Evolutionary conservation across 2,888 invertebrate species (phyloP).

Genomic region (Keiferia lycopersicella): DNA sequence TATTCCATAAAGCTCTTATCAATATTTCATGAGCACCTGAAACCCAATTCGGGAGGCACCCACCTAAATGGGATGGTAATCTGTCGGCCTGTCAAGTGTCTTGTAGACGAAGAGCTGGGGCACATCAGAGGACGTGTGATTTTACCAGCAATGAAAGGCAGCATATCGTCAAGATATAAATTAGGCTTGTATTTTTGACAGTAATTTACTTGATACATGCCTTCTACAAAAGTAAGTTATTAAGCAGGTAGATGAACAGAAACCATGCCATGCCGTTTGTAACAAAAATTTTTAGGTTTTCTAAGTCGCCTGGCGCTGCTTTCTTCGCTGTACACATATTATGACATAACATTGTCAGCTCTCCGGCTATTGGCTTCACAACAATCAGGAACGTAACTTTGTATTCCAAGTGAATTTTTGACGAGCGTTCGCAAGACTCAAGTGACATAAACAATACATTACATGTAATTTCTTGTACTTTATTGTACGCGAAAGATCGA

Average conservation of each 20-base stretch:
- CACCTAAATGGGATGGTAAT: slow-evolving; percentile 44
- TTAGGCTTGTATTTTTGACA: not conserved
- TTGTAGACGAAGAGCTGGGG: not conserved
- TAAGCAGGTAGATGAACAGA: too few relatives aligned
- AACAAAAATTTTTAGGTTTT: too few relatives aligned
- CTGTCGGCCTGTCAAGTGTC: slow-evolving; percentile 31
- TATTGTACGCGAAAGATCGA: not conserved
- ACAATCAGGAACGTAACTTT: not conserved
- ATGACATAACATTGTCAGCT: too few relatives aligned
- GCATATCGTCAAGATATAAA: too few relatives aligned
- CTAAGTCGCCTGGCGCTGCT: too few relatives aligned
- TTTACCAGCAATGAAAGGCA: too few relatives aligned
- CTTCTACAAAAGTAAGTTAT: too few relatives aligned
- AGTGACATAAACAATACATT: not conserved
- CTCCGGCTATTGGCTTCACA: not conserved
- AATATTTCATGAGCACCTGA: slow-evolving; percentile 59
- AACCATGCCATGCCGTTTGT: too few relatives aligned
- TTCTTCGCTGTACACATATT: too few relatives aligned
- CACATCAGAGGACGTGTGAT: too few relatives aligned
- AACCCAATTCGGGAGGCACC: slow-evolving; percentile 50
- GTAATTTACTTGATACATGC: not conserved
- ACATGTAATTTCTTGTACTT: not conserved
- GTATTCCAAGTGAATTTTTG: slow-evolving; percentile 6
- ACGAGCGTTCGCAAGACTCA: not conserved
- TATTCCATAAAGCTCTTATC: slow-evolving; percentile 43